Evolutionary conservation across 2,888 invertebrate genomes (phyloP).

Genomic region (Nephrocerus scutellatus): DNA sequence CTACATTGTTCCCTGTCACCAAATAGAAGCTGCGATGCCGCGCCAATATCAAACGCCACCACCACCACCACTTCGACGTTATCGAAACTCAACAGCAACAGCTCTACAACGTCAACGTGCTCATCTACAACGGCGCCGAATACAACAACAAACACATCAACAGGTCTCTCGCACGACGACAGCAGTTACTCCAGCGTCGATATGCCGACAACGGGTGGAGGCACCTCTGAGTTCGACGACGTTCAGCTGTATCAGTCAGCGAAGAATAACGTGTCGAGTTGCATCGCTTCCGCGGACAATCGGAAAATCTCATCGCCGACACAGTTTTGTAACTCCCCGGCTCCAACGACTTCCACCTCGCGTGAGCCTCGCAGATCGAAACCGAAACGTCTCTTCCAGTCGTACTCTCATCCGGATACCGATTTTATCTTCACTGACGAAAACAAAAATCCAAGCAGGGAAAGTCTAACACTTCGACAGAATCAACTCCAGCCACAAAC

Average conservation of each 20-base stretch:
- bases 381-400: constrained; percentile 30
- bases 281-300: background rate
- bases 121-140: constrained; percentile 26
- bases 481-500: constrained; percentile 14
- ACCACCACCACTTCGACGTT: constrained; percentile 2
- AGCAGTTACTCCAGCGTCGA: constrained; percentile 25
- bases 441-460: constrained; percentile 33
- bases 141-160: constrained; percentile 25
- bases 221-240: constrained; percentile 1
- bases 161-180: constrained; percentile 27
- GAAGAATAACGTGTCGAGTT: too few relatives aligned
- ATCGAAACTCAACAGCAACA: constrained; percentile 13
- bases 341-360: constrained; percentile 1
- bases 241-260: constrained; percentile 5
- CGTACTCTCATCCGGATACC: constrained; percentile 39
- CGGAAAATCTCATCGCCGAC: constrained; percentile 12
- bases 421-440: constrained; percentile 38
- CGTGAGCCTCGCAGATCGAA: constrained; percentile 11
- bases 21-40: constrained; percentile 14
- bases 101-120: constrained; percentile 26
- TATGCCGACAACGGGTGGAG: background rate
- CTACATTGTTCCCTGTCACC: constrained; percentile 18
- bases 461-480: constrained; percentile 13
- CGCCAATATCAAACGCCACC: constrained; percentile 9
- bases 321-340: constrained; percentile 10